A percentile compares a stretch with the other conserved stretches of the same genome.
Conservation (phyloP, 2,113 vertebrate species). For the Natator depressus region DNA sequence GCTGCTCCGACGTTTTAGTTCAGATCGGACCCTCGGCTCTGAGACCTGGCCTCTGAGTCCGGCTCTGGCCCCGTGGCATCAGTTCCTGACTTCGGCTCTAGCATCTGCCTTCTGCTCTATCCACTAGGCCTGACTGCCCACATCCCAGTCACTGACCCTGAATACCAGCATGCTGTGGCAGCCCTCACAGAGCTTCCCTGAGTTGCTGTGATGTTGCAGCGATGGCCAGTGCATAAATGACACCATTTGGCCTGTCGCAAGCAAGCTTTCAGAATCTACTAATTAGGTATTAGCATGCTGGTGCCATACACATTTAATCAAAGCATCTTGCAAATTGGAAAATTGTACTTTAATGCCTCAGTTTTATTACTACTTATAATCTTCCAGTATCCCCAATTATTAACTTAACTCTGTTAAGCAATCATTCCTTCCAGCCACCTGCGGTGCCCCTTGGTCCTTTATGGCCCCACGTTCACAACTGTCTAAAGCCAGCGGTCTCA, state of each 20-base stretch:
- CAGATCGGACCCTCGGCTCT: not conserved
- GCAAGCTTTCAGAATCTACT: not conserved
- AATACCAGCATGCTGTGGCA: not conserved
- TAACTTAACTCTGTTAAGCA: not conserved
- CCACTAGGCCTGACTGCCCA: too few relatives aligned
- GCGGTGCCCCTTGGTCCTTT: not conserved
- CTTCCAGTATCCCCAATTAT: not conserved
- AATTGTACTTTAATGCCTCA: not conserved
- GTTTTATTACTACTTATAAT: not conserved
- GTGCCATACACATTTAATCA: not conserved
- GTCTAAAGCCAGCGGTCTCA: not conserved
- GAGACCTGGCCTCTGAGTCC: not conserved
- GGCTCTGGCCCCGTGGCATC: not conserved
- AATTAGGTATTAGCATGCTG: not conserved
- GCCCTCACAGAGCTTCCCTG: too few relatives aligned
- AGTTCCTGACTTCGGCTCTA: not conserved
- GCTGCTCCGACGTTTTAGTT: not conserved
- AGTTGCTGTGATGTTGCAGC: not conserved
- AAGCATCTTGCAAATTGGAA: not conserved
- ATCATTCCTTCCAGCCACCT: not conserved
- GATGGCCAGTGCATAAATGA: not conserved
- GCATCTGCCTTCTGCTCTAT: too few relatives aligned
- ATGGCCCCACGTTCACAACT: rapidly evolving
- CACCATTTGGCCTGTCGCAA: not conserved
- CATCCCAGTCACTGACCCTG: not conserved